Conservation (phyloP, 1,140 invertebrate species). For the Megathymus violae region DNA sequence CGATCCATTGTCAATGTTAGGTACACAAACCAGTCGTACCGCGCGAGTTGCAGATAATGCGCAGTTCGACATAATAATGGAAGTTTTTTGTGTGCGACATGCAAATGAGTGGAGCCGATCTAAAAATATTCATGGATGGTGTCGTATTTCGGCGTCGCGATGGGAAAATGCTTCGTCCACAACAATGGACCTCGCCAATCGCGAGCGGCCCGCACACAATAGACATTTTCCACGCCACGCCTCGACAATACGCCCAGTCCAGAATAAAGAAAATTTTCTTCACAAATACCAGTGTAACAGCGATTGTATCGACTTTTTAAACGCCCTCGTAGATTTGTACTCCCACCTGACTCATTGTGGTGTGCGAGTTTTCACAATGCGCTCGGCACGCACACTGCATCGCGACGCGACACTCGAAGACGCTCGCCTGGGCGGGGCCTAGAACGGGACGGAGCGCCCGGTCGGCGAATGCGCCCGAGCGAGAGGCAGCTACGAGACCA, state of each 20-base stretch:
- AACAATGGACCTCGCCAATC: slow-evolving; percentile 75
- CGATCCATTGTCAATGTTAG: not conserved
- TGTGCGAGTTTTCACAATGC: slow-evolving; percentile 73
- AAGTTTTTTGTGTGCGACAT: slow-evolving; percentile 46
- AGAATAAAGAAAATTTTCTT: slow-evolving; percentile 80
- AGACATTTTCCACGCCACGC: slow-evolving; percentile 75
- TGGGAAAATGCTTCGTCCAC: slow-evolving; percentile 61
- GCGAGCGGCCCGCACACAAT: slow-evolving; percentile 63
- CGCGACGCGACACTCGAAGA: slow-evolving; percentile 49
- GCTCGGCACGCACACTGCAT: slow-evolving; percentile 64
- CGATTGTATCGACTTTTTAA: slow-evolving; percentile 83
- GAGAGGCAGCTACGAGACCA: slow-evolving; percentile 52
- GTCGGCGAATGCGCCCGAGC: slow-evolving; percentile 44
- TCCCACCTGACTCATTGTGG: slow-evolving; percentile 76
- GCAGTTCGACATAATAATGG: slow-evolving; percentile 38
- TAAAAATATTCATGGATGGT: slow-evolving; percentile 56
- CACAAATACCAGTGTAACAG: slow-evolving; percentile 68
- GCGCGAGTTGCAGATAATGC: too few relatives aligned
- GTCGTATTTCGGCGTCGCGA: slow-evolving; percentile 54
- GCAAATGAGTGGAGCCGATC: slow-evolving; percentile 50
- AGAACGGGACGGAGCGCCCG: slow-evolving; percentile 69
- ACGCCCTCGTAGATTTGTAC: slow-evolving; percentile 76
- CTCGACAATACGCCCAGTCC: slow-evolving; percentile 75
- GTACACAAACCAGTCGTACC: slow-evolving; percentile 14
- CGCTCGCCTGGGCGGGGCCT: slow-evolving; percentile 70